Base-by-base conservation (phyloP, 1,140 invertebrate genomes). In the Aphelenchoides avenae region DNA sequence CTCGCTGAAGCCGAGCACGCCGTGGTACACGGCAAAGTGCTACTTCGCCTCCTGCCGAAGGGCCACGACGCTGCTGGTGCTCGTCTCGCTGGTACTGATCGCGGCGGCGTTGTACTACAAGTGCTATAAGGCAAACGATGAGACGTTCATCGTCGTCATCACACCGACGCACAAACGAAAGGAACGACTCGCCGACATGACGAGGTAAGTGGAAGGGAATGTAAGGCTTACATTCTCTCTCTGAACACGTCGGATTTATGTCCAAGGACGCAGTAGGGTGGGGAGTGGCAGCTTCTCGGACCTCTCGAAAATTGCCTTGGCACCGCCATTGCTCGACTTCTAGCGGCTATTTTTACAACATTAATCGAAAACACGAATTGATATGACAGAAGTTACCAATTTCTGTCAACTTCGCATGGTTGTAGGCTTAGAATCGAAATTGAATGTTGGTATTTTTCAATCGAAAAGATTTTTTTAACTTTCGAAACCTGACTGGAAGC, bases 131-230 rank as follows among this genome's bases (percentile, higher is more conserved):
- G 22, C 30, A 5, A 1, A 15, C 9, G 34, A 39, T 22, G 52
- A 54, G 2, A n/a, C 52, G 20, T 26, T 20, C 13, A 66, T 68
- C 11, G 57, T 68, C 79, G 86, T 87, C 1, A 87, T 96, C 52
- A 96, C 91, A 3, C 92, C 92, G 24, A 96, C 92, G 1, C 89
- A 93, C 78, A 77, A 84, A 15, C 81, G 91, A 42, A 83, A 86
- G 31, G 88, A 89, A 42, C 91, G 96, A 80, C 92, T 93, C 78
- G 91, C 92, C 20, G 92, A 97, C 77, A 80, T 97, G 13, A 92
- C 89, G 40, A 57, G 52, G 52, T 52, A 2, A 15, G 11, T 4
- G n/a, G 47, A 18, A 3, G 34, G n/a, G 13, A 3, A 39, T 18
- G 24, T 18, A 39, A 4, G 33, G 22, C 15, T 1, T 22, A 2